A percentile compares a stretch with the other conserved stretches of the same genome.
Conservation (phyloP, 2,797 vertebrate species). For the Sphenodon punctatus region DNA sequence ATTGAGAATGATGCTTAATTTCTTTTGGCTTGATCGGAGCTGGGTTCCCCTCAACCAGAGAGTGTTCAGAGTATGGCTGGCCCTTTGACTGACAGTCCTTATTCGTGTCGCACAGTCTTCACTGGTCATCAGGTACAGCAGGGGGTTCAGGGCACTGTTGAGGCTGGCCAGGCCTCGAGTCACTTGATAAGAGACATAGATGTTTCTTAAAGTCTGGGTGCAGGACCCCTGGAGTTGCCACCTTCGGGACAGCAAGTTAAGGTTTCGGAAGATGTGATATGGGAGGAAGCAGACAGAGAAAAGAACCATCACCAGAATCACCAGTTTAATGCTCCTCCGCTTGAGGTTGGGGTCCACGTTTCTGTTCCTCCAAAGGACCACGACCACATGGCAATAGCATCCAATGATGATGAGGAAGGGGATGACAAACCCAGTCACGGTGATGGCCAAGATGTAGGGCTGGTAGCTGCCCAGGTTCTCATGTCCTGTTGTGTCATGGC, state of each 20-base stretch:
- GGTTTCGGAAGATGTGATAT: constrained; percentile 80
- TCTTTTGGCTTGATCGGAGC: background rate
- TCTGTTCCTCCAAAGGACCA: constrained; percentile 72
- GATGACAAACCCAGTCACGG: constrained; percentile 74
- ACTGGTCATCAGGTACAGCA: constrained; percentile 79
- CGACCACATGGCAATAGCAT: constrained; percentile 79
- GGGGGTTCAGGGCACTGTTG: constrained; percentile 83
- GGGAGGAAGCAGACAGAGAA: constrained; percentile 85
- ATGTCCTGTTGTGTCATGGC: constrained; percentile 73
- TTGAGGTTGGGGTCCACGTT: constrained; percentile 72
- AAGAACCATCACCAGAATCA: constrained; percentile 74
- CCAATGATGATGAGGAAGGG: constrained; percentile 76
- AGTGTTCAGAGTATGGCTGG: constrained; percentile 27
- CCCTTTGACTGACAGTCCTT: constrained; percentile 15
- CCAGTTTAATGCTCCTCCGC: constrained; percentile 77
- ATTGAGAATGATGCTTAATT: background rate
- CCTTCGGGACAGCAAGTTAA: constrained; percentile 75
- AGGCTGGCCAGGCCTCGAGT: constrained; percentile 78
- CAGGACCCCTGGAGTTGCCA: constrained; percentile 65
- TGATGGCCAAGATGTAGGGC: constrained; percentile 70
- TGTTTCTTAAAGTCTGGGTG: constrained; percentile 15
- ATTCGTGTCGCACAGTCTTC: constrained; percentile 70
- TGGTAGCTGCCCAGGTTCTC: constrained; percentile 53
- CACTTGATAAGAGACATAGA: constrained; percentile 82
- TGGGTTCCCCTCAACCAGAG: background rate